Percentiles rank a stretch among this genome's conserved stretches.
phyloP scores from a whole-genome alignment of 2,888 invertebrate genomes.

The Resseliella maxima region DNA sequence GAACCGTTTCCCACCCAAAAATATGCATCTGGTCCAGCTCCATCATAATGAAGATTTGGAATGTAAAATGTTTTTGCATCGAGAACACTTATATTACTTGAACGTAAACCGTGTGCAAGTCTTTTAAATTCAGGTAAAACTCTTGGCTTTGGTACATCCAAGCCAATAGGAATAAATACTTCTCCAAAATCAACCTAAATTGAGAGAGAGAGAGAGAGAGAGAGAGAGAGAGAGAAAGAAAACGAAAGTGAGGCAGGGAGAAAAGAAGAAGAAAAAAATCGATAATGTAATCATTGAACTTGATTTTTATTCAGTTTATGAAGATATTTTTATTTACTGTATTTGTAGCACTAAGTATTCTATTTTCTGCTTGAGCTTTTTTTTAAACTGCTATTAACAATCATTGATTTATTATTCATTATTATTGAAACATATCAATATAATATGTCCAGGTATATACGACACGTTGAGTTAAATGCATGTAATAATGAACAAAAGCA shows the following conservation, averaged over 20 bases:
- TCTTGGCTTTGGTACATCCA: constrained; percentile 83
- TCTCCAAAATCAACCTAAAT: constrained; percentile 89
- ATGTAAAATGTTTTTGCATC: constrained; percentile 93
- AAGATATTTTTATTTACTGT: too few relatives aligned
- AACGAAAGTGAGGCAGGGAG: not conserved
- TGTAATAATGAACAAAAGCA: too few relatives aligned
- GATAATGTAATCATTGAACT: too few relatives aligned
- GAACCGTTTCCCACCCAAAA: constrained; percentile 94
- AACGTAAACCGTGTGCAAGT: constrained; percentile 87
- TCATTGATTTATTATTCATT: too few relatives aligned
- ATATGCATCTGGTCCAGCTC: constrained; percentile 91
- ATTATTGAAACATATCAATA: too few relatives aligned
- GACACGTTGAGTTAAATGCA: too few relatives aligned
- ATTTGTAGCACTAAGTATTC: too few relatives aligned
- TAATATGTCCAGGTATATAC: too few relatives aligned
- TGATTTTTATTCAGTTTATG: too few relatives aligned
- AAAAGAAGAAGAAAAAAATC: too few relatives aligned
- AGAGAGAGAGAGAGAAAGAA: not conserved
- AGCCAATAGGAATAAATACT: constrained; percentile 78
- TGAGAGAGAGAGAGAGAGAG: not conserved
- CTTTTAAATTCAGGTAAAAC: constrained; percentile 88
- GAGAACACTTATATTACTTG: constrained; percentile 90
- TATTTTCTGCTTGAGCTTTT: too few relatives aligned
- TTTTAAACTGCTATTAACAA: too few relatives aligned
- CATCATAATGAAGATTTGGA: constrained; percentile 92